phyloP scores from a whole-genome alignment of 2,888 invertebrate species.

The Sericinus montela region DNA sequence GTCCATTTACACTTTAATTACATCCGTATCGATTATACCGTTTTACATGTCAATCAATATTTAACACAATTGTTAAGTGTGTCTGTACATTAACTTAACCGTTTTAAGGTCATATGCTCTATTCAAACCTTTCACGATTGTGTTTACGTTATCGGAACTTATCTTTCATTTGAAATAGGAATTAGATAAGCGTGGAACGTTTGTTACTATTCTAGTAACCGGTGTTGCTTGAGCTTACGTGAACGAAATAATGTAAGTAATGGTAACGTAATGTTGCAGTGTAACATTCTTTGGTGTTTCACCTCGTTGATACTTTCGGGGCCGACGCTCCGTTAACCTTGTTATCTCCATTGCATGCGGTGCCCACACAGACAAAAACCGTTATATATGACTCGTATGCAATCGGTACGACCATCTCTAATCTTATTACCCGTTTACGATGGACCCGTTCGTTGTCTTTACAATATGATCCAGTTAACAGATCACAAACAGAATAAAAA shows the following conservation, averaged over 20 bases:
- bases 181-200: constrained; percentile 2
- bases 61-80: background rate
- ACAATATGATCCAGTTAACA: constrained; percentile 18
- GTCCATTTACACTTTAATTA: background rate
- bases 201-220: constrained; percentile 29
- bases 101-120: background rate
- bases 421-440: constrained; percentile 17
- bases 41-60: background rate
- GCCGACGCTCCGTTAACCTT: constrained; percentile 56
- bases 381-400: constrained; percentile 47
- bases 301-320: constrained; percentile 34
- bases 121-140: background rate
- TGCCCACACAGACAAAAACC: constrained; percentile 40
- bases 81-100: background rate
- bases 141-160: constrained; percentile 1
- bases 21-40: background rate
- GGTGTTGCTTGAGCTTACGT: constrained; percentile 29
- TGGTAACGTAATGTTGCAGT: constrained; percentile 29
- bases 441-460: constrained; percentile 13
- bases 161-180: background rate
- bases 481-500: constrained; percentile 27
- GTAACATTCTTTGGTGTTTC: constrained; percentile 36
- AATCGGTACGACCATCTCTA: constrained; percentile 38
- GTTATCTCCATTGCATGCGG: constrained; percentile 49
- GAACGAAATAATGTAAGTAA: constrained; percentile 28